A percentile compares a stretch with the other conserved stretches of the same genome.
These are phyloP conservation scores for Propsilocerus akamusi DNA, from an alignment of 1,140 invertebrate species.

Conservation along the genomic window DNA sequence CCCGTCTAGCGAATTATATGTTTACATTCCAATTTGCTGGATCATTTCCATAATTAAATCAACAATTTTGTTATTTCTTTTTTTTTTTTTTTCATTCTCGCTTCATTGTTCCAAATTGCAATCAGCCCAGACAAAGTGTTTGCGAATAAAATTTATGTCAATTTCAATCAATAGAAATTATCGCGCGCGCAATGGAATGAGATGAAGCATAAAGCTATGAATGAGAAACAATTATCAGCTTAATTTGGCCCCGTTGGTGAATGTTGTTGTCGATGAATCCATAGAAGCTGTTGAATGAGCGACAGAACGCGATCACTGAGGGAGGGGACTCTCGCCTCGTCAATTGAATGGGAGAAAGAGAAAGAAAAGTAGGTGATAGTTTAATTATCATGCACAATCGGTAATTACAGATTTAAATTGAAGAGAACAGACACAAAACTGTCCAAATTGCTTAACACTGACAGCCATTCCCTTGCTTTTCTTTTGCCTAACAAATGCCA, in stretches of 20 bases:
- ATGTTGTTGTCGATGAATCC: too few relatives aligned
- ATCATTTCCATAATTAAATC: conserved; percentile 2
- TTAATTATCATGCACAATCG: background rate
- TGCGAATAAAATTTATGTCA: background rate
- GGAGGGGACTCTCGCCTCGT: background rate
- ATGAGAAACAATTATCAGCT: background rate
- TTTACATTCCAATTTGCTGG: too few relatives aligned
- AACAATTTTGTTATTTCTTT: too few relatives aligned
- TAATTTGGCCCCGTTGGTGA: background rate
- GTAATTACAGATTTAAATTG: conserved; percentile 1
- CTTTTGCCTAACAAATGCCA: too few relatives aligned
- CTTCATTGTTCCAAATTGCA: background rate
- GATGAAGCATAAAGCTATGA: background rate
- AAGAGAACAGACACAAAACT: too few relatives aligned
- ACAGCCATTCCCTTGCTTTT: too few relatives aligned
- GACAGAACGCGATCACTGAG: too few relatives aligned
- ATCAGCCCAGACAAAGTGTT: background rate
- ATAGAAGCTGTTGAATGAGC: too few relatives aligned
- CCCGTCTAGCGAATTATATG: too few relatives aligned
- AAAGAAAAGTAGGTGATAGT: background rate
- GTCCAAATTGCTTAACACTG: too few relatives aligned
- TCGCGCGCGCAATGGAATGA: background rate
- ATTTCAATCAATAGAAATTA: background rate
- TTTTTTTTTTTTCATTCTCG: too few relatives aligned
- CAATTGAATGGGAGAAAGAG: background rate